Conservation (phyloP, 1,140 invertebrate genomes). For the Calephelis nemesis region DNA sequence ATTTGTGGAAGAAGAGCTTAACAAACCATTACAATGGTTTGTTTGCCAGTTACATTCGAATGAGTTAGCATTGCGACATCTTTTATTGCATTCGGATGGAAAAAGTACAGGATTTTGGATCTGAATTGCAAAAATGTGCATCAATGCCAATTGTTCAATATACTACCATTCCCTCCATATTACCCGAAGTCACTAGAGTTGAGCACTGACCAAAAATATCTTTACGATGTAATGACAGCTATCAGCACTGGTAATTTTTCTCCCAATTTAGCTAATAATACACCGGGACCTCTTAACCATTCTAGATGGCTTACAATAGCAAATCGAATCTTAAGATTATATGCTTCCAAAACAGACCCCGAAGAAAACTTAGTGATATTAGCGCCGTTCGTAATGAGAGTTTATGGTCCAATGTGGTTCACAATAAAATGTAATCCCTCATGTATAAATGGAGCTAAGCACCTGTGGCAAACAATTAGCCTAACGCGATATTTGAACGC, state of each 20-base stretch:
- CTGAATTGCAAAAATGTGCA: too few species aligned
- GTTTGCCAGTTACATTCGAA: conserved; percentile 5
- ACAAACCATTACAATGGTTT: conserved; percentile 15
- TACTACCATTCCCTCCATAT: too few species aligned
- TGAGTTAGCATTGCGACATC: conserved; percentile 7
- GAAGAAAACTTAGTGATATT: background rate
- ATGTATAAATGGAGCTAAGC: background rate
- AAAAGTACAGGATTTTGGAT: background rate
- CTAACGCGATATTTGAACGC: background rate
- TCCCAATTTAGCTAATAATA: background rate
- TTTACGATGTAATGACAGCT: background rate
- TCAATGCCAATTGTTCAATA: too few species aligned
- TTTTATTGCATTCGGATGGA: background rate
- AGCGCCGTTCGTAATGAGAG: background rate
- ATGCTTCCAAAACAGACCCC: background rate
- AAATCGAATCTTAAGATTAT: background rate
- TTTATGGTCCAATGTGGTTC: background rate
- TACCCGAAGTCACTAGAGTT: too few species aligned
- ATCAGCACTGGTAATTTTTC: too few species aligned
- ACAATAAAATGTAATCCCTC: background rate
- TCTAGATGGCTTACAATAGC: background rate
- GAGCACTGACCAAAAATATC: conserved; percentile 11
- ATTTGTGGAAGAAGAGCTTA: conserved; percentile 2
- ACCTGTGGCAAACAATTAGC: background rate
- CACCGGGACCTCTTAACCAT: background rate